A percentile compares a stretch with the other conserved stretches of the same genome.
These are phyloP conservation scores for Brachionus calyciflorus DNA, from an alignment of 1,140 invertebrate genomes.

Conservation along the genomic window DNA sequence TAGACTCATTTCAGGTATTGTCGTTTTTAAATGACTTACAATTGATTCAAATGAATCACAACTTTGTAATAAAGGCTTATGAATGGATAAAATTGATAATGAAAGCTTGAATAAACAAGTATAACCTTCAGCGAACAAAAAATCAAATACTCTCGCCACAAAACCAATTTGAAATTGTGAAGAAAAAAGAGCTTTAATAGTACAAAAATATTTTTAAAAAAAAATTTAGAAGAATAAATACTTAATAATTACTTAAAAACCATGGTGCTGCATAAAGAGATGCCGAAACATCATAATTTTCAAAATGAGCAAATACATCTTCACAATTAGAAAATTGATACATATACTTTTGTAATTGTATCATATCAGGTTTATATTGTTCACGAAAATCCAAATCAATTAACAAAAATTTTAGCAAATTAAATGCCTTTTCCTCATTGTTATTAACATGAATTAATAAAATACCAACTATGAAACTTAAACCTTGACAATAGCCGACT, in stretches of 20 bases:
- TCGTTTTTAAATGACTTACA: constrained; percentile 22
- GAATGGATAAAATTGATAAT: constrained; percentile 4
- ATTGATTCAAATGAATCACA: constrained; percentile 39
- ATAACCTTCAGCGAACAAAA: constrained; percentile 16
- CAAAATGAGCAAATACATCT: constrained; percentile 31
- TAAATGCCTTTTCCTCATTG: constrained; percentile 82
- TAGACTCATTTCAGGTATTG: constrained; percentile 45
- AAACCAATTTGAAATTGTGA: constrained; percentile 40
- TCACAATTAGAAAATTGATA: constrained; percentile 25
- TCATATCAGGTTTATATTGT: constrained; percentile 87
- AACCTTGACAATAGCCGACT: constrained; percentile 85
- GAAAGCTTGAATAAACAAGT: constrained; percentile 9
- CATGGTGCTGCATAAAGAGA: constrained; percentile 29
- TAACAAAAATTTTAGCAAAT: constrained; percentile 82
- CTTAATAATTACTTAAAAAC: constrained; percentile 26
- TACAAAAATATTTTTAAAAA: neutral
- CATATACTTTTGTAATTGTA: neutral
- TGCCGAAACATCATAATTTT: neutral
- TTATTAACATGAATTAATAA: constrained; percentile 88
- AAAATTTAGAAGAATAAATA: neutral
- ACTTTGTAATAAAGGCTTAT: constrained; percentile 24
- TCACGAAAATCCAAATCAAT: constrained; percentile 77
- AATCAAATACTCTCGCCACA: constrained; percentile 36
- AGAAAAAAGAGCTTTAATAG: neutral
- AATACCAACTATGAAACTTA: constrained; percentile 89